Conservation (phyloP, 2,113 vertebrate genomes). For the Labeo rohita region DNA sequence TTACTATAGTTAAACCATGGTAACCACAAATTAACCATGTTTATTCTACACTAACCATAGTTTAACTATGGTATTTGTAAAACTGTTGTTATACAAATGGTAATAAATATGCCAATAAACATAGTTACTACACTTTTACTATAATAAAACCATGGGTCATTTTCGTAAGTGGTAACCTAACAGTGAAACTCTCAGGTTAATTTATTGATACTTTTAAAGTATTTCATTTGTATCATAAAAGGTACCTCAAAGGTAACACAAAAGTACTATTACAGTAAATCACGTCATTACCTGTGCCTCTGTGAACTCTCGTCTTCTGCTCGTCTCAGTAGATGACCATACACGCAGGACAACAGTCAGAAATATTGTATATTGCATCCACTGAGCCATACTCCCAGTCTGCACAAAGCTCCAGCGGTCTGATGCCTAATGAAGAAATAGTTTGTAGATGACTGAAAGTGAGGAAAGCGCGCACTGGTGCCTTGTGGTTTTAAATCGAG, state of each 20-base stretch:
- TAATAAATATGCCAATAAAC: no score
- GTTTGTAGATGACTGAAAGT: neutral
- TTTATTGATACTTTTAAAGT: neutral
- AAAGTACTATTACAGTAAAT: neutral
- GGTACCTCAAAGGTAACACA: neutral
- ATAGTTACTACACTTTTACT: no score
- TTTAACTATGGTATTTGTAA: no score
- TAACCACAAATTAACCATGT: no score
- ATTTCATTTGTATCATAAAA: neutral
- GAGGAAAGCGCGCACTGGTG: constrained; percentile 7
- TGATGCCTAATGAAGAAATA: neutral
- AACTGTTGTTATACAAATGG: no score
- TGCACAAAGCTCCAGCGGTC: constrained; percentile 1
- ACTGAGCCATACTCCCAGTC: constrained; percentile 61
- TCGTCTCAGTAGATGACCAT: constrained; percentile 60
- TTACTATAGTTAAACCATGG: no score
- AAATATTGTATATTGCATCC: constrained; percentile 55
- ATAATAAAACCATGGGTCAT: no score
- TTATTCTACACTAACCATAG: no score
- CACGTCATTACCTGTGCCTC: constrained; percentile 71
- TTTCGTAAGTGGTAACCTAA: neutral
- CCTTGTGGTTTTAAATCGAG: constrained; percentile 58
- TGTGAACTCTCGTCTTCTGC: constrained; percentile 64
- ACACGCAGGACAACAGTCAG: constrained; percentile 55
- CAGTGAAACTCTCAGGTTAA: neutral